phyloP scores from a whole-genome alignment of 2,888 invertebrate genomes.

The Habrosyne pyritoides region DNA sequence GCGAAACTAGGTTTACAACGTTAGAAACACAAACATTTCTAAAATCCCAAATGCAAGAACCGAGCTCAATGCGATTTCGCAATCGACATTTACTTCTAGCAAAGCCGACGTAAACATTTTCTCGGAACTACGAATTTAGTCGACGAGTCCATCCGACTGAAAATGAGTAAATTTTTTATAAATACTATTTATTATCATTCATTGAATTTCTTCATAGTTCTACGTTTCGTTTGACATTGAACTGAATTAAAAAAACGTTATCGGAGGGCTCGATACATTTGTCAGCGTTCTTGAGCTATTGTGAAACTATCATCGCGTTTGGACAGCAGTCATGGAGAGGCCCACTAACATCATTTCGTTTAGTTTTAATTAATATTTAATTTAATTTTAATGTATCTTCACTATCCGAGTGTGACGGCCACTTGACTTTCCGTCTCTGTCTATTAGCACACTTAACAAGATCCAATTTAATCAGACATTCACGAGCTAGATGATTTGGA shows the following conservation, averaged over 20 bases:
- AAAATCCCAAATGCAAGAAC: conserved; percentile 67
- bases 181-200: conserved; percentile 37
- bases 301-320: conserved; percentile 59
- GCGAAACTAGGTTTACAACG: conserved; percentile 76
- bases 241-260: conserved; percentile 74
- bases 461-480: conserved; percentile 51
- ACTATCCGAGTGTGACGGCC: conserved; percentile 49
- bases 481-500: conserved; percentile 12
- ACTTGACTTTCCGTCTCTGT: conserved; percentile 37
- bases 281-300: conserved; percentile 49
- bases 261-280: conserved; percentile 66
- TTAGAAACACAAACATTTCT: conserved; percentile 72
- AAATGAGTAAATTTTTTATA: conserved; percentile 44
- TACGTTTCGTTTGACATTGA: conserved; percentile 71
- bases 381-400: conserved; percentile 67
- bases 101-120: conserved; percentile 65
- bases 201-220: conserved; percentile 71
- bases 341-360: conserved; percentile 60
- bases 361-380: conserved; percentile 66
- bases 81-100: conserved; percentile 68
- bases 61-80: conserved; percentile 60
- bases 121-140: conserved; percentile 63
- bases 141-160: conserved; percentile 37
- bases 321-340: conserved; percentile 49
- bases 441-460: conserved; percentile 66